Base-by-base conservation (phyloP, 2,888 invertebrate genomes). In the Isoperla grammatica region DNA sequence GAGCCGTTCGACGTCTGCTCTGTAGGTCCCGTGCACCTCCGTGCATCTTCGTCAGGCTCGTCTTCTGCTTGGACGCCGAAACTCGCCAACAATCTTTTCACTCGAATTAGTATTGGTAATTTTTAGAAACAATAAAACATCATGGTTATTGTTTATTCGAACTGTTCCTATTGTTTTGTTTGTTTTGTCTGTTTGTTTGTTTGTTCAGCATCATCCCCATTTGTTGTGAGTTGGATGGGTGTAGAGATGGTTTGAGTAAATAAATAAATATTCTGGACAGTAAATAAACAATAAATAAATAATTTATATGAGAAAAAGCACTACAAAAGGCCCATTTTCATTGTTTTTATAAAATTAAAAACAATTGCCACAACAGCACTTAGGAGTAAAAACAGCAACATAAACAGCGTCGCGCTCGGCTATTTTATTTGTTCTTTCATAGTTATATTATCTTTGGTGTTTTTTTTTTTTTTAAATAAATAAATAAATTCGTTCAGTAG, bases 271-370 rank as follows among this genome's bases (percentile, higher is more conserved):
- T 60, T 60, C 48, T 60, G 50, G 57, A 57, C 56, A 61, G 45
- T 54, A 55, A 56, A 57, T 57, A 43, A 61, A 61, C 54, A 61
- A 61, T 61, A 61, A 61, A 61, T 61, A 61, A 61, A 58, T 55
- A 48, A 53, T 37, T 53, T 53, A 53, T 37, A 39, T 53, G 9
- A 53, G 9, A 53, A 17, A 17, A 37, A 53, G 53, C 53, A 53
- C 53, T 53, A 53, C 40, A 40, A 12, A 40, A 40, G n/a, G n/a
- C 40, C n/a, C n/a, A 13, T 12, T 40, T 40, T 6, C 3, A 40
- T 40, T 13, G 15, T 40, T 40, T 40, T 40, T 15, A 40, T 13
- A 40, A 40, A 29, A 48, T 20, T 20, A 9, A 50, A 15, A 15
- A 29, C 29, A 35, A 29, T 22, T 22, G 9, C 12, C n/a, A 13